phyloP scores from a whole-genome alignment of 92 coral and sea anemone species.

The Porites divaricata region DNA sequence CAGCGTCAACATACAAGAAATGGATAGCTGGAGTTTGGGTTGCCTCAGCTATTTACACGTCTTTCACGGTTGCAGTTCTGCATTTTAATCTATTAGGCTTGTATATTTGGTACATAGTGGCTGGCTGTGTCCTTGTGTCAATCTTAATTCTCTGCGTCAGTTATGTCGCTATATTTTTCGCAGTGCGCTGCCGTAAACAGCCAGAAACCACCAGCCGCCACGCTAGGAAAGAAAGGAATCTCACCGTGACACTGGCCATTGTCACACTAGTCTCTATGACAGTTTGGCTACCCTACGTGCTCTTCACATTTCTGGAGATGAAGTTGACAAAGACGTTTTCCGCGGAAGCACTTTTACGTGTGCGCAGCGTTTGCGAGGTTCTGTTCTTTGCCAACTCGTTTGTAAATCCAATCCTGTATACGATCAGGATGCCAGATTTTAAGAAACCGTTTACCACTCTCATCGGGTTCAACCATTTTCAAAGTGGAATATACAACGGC shows the following conservation, averaged over 20 bases:
- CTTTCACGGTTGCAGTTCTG: neutral
- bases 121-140: constrained; percentile 16
- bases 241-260: constrained; percentile 41
- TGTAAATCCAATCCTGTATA: constrained; percentile 43
- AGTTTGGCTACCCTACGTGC: constrained; percentile 28
- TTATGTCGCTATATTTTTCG: constrained; percentile 22
- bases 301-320: constrained; percentile 19
- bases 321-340: neutral
- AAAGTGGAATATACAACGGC: neutral
- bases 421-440: constrained; percentile 39
- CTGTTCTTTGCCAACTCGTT: constrained; percentile 42
- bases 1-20: neutral
- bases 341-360: constrained; percentile 1
- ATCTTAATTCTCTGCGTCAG: constrained; percentile 15
- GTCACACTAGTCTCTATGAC: constrained; percentile 32
- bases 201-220: constrained; percentile 21
- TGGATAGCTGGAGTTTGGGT: constrained; percentile 16
- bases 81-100: neutral
- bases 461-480: neutral
- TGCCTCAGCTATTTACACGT: constrained; percentile 2
- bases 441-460: constrained; percentile 17
- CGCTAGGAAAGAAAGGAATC: constrained; percentile 13
- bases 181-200: constrained; percentile 1
- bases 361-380: neutral
- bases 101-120: constrained; percentile 12